phyloP scores from a whole-genome alignment of 2,797 vertebrate genomes.

The Leuciscus waleckii region DNA sequence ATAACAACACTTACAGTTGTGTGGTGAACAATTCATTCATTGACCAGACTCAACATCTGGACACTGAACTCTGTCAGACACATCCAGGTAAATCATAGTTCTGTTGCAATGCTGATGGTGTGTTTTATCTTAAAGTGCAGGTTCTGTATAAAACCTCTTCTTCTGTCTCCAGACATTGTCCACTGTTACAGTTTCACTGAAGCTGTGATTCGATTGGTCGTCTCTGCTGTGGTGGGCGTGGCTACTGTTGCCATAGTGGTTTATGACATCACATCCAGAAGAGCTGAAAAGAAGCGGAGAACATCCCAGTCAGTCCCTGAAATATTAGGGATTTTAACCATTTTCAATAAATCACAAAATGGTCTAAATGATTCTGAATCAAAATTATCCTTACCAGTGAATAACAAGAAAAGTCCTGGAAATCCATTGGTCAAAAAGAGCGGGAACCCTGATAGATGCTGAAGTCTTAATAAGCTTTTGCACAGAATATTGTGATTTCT shows the following conservation, averaged over 20 bases:
- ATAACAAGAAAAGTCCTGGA: too few species aligned
- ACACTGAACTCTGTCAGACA: not conserved
- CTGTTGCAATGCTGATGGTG: too few species aligned
- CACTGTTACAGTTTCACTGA: not conserved
- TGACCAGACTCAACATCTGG: rapidly evolving
- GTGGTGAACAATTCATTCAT: not conserved
- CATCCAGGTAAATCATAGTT: not conserved
- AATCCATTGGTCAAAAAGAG: too few species aligned
- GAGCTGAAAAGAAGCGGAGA: not conserved
- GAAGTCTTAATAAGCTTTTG: not conserved
- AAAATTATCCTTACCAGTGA: too few species aligned
- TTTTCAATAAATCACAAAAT: too few species aligned
- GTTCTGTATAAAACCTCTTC: not conserved
- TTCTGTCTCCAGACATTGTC: not conserved
- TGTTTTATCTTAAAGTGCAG: too few species aligned
- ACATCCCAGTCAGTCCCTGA: not conserved
- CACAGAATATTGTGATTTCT: not conserved
- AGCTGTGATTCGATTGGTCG: slow-evolving; percentile 6
- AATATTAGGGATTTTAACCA: not conserved
- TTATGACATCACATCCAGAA: slow-evolving; percentile 4
- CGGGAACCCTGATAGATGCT: too few species aligned
- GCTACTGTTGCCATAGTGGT: not conserved
- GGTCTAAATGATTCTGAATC: too few species aligned
- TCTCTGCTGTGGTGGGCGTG: not conserved
- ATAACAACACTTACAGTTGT: not conserved